These are phyloP conservation scores for Formica aserva DNA, from an alignment of 2,888 invertebrate genomes.

Conservation along the genomic window DNA sequence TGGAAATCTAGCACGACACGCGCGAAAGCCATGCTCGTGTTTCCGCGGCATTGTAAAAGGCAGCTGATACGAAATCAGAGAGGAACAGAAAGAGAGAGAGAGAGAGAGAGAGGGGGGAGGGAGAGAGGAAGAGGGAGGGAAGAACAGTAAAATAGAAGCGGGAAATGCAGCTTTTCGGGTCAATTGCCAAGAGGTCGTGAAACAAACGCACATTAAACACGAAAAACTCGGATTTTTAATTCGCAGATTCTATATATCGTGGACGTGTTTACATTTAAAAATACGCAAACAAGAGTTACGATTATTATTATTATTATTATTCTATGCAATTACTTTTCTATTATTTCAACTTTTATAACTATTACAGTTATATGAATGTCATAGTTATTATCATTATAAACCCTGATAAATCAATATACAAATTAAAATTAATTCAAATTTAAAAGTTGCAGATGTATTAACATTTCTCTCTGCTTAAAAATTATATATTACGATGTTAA, in stretches of 20 bases:
- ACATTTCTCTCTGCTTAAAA: neutral
- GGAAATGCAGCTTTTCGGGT: conserved; percentile 51
- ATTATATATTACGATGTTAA: neutral
- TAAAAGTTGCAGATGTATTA: neutral
- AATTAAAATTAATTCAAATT: neutral
- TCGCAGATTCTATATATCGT: neutral
- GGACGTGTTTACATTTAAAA: neutral
- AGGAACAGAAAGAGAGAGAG: neutral
- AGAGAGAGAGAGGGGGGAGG: neutral
- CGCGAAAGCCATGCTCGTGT: conserved; percentile 74
- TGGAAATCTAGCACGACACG: conserved; percentile 77
- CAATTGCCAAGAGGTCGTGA: conserved; percentile 32
- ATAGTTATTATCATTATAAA: neutral
- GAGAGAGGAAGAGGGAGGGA: neutral
- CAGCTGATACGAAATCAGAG: conserved; percentile 44
- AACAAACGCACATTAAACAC: conserved; percentile 10
- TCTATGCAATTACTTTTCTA: conserved; percentile 1
- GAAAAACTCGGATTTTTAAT: conserved; percentile 20
- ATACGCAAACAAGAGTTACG: neutral
- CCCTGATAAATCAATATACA: neutral
- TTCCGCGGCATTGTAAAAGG: conserved; percentile 81
- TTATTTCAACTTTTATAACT: conserved; percentile 11
- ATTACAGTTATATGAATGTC: neutral
- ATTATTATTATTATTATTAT: neutral
- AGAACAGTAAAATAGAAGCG: conserved; percentile 20